Base-by-base conservation (phyloP, 1,140 invertebrate genomes). In the Brachionus angularis region DNA sequence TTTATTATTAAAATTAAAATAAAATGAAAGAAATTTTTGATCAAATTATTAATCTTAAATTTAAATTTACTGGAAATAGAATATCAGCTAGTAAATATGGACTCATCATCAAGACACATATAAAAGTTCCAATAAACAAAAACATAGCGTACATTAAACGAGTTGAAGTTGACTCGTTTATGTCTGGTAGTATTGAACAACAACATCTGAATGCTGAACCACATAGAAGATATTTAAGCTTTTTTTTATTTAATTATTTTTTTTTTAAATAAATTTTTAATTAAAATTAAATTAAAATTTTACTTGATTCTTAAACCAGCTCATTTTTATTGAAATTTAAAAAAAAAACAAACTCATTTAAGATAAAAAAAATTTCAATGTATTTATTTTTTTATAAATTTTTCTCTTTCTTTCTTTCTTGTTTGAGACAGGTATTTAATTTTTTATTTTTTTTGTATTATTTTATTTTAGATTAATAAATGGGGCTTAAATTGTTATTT, bases 91-190 rank as follows among this genome's bases (percentile, higher is more conserved):
- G 78, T 2, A 83, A 71, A 33, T 79, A 73, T 36, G 77, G 76
- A 10, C 79, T 78, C 21, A 83, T 76, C 81, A 84, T 84, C 14
- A 83, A 53, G 71, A 80, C 82, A 72, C 80, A 80, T 18, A 82
- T 72, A 4, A 78, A 34, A 23, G 82, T 81, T 5, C 76, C 77
- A 1, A 83, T 52, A 2, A 83, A 73, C 1, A 83, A 75, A 36
- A 80, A 79, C 0, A 82, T 23, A 1, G 79, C 80, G 71, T 84
- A 84, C 79, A 83, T 81, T 5, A 82, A 72, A 8, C 83, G 76
- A 10, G 82, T 83, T 14, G 79, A 78, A 18, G 82, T 83, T 4
- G 83, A 83, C 72, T 84, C 82, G 39, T 78, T 80, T 21, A 83
- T 77, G 10, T 76, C 74, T 5, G 81, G 82, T 5, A 78, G 78